Evolutionary conservation across 2,888 invertebrate species (phyloP).

Genomic region (Gryllus longicercus): DNA sequence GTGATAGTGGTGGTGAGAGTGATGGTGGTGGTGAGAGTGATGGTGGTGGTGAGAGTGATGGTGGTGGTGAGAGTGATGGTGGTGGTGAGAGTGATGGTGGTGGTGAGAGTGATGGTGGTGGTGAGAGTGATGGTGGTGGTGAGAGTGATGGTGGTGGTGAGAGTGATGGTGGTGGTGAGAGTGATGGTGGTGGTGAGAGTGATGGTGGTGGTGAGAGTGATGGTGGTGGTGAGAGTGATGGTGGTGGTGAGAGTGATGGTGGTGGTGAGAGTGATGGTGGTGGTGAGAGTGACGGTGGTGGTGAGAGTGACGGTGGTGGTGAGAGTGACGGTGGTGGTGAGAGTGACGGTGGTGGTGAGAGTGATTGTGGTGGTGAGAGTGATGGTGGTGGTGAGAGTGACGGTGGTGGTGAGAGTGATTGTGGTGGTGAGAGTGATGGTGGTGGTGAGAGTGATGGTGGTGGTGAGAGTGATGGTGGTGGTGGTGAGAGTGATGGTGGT

Average conservation of each 20-base stretch:
- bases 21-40: too few relatives aligned
- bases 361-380: not conserved
- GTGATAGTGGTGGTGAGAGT: not conserved
- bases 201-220: not conserved
- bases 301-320: too few relatives aligned
- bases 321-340: too few relatives aligned
- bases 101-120: not conserved
- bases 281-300: too few relatives aligned
- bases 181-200: not conserved
- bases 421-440: too few relatives aligned
- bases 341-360: not conserved
- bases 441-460: too few relatives aligned
- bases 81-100: not conserved
- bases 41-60: too few relatives aligned
- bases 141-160: too few relatives aligned
- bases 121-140: too few relatives aligned
- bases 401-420: not conserved
- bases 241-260: not conserved
- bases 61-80: not conserved
- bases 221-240: not conserved
- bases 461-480: too few relatives aligned
- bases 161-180: too few relatives aligned
- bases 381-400: not conserved
- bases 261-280: too few relatives aligned
- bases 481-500: not conserved